Evolutionary conservation across 37 sponge, comb jelly and placozoan genomes (phyloP).

Genomic region (Cliona cf. orientalis): DNA sequence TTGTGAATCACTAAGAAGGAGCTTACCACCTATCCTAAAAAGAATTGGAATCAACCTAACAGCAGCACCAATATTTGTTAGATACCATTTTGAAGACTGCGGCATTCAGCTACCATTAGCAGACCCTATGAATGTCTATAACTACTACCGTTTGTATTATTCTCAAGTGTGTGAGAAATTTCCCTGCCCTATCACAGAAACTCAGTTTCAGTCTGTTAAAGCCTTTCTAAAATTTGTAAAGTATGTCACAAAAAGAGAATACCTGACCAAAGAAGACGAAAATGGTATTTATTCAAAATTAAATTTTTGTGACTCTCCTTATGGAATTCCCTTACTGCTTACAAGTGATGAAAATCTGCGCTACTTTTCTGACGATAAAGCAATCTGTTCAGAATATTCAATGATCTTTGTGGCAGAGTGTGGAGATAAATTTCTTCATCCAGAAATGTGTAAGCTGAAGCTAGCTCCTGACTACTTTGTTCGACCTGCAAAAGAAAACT

Average conservation of each 20-base stretch:
- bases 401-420: not conserved
- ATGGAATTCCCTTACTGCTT: not conserved
- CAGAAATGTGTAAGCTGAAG: not conserved
- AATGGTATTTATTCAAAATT: too few relatives aligned
- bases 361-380: not conserved
- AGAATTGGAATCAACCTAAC: too few relatives aligned
- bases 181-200: too few relatives aligned
- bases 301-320: not conserved
- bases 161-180: too few relatives aligned
- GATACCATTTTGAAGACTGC: too few relatives aligned
- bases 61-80: too few relatives aligned
- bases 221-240: not conserved
- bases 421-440: constrained; percentile 4
- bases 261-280: not conserved
- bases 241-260: not conserved
- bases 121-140: too few relatives aligned
- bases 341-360: not conserved
- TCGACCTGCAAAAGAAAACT: not conserved
- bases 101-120: too few relatives aligned
- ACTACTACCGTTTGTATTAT: too few relatives aligned
- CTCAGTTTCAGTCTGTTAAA: not conserved
- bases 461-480: not conserved
- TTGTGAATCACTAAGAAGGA: too few relatives aligned
- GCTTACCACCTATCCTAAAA: too few relatives aligned
- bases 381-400: not conserved